phyloP scores from a whole-genome alignment of 2,113 vertebrate genomes.

The Panthera tigris region DNA sequence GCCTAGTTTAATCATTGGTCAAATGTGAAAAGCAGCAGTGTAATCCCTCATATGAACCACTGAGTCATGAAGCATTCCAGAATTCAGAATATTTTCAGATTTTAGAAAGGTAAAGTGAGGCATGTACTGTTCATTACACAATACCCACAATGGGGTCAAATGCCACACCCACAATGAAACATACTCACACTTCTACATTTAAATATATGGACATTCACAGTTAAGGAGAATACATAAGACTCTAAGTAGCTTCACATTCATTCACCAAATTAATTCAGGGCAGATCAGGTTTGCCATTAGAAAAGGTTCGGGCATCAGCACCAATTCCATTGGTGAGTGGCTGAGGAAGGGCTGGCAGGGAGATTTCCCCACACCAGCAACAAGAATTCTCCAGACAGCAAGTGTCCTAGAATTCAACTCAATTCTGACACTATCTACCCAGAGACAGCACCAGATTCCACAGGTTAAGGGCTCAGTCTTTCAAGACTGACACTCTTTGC shows the following conservation, averaged over 20 bases:
- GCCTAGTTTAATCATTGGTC: background rate
- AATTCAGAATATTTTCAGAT: background rate
- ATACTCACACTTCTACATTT: background rate
- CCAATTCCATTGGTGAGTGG: background rate
- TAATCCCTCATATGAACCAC: background rate
- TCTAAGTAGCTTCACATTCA: background rate
- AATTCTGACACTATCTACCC: background rate
- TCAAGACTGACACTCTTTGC: background rate
- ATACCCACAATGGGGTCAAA: background rate
- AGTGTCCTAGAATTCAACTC: background rate
- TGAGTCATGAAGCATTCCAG: background rate
- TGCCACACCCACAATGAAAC: background rate
- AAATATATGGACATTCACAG: background rate
- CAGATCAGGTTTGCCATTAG: background rate
- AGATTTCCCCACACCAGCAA: background rate
- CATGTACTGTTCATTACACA: background rate
- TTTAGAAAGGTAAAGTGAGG: background rate
- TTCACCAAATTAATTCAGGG: background rate
- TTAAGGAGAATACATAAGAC: background rate
- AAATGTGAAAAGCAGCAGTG: background rate
- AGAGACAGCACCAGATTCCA: background rate
- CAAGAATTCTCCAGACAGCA: background rate
- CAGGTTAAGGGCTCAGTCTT: background rate
- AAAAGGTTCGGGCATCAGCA: background rate
- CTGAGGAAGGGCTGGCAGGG: background rate